Evolutionary conservation across 2,888 invertebrate species (phyloP).

Genomic region (Timandra comae): DNA sequence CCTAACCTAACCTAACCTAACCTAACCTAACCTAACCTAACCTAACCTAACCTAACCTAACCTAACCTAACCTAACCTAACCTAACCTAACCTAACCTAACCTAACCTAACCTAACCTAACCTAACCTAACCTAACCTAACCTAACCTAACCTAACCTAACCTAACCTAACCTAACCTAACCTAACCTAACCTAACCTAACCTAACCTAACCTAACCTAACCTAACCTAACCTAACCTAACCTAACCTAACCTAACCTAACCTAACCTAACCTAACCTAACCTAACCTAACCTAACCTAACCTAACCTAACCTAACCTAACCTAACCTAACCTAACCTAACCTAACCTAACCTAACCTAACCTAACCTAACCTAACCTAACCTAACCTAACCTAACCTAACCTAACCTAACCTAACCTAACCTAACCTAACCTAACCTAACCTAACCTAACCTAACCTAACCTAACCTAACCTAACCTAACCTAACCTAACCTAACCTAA

Average conservation of each 20-base stretch:
- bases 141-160: constrained; percentile 24
- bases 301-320: constrained; percentile 21
- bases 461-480: constrained; percentile 17
- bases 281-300: constrained; percentile 18
- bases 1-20: constrained; percentile 21
- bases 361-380: constrained; percentile 13
- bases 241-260: constrained; percentile 17
- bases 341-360: constrained; percentile 11
- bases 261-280: constrained; percentile 19
- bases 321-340: constrained; percentile 15
- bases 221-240: constrained; percentile 10
- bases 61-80: constrained; percentile 18
- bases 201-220: constrained; percentile 16
- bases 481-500: constrained; percentile 20
- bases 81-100: constrained; percentile 18
- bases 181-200: constrained; percentile 18
- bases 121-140: constrained; percentile 22
- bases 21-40: constrained; percentile 21
- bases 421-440: constrained; percentile 11
- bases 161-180: constrained; percentile 20
- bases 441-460: constrained; percentile 14
- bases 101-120: constrained; percentile 21
- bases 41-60: constrained; percentile 18
- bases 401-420: constrained; percentile 14
- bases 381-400: constrained; percentile 11